Percentiles rank a stretch among this genome's conserved stretches.
phyloP scores from a whole-genome alignment of 92 coral and sea anemone genomes.

The Pocillopora meandrina region DNA sequence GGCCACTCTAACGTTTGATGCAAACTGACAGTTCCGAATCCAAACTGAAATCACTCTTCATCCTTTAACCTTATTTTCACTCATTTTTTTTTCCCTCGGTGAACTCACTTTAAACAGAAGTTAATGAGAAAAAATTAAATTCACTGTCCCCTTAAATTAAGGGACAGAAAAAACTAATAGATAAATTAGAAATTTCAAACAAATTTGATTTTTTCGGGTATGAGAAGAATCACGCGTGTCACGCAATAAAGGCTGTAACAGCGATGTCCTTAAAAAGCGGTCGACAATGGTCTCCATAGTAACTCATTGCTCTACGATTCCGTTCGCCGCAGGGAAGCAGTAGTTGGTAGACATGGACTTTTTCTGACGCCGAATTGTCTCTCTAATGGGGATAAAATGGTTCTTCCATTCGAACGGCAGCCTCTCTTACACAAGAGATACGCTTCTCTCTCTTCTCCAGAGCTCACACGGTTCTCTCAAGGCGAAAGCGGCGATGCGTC shows the following conservation, averaged over 20 bases:
- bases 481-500: constrained; percentile 35
- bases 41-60: no score
- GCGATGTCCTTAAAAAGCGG: not conserved
- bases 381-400: constrained; percentile 70
- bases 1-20: no score
- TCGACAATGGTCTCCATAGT: constrained; percentile 24
- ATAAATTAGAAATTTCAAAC: not conserved
- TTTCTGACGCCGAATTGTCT: constrained; percentile 6
- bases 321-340: constrained; percentile 2
- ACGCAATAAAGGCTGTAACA: not conserved
- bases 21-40: no score
- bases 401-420: constrained; percentile 91
- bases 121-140: no score
- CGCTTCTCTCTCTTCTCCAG: constrained; percentile 61
- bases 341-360: not conserved
- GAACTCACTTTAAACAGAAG: no score
- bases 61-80: no score
- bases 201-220: not conserved
- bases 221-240: not conserved
- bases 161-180: no score
- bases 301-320: not conserved
- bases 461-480: constrained; percentile 24
- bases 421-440: constrained; percentile 92
- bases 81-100: no score
- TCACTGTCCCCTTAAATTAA: no score